A percentile compares a stretch with the other conserved stretches of the same genome.
phyloP scores from a whole-genome alignment of 2,113 vertebrate genomes.

The Lutjanus erythropterus region DNA sequence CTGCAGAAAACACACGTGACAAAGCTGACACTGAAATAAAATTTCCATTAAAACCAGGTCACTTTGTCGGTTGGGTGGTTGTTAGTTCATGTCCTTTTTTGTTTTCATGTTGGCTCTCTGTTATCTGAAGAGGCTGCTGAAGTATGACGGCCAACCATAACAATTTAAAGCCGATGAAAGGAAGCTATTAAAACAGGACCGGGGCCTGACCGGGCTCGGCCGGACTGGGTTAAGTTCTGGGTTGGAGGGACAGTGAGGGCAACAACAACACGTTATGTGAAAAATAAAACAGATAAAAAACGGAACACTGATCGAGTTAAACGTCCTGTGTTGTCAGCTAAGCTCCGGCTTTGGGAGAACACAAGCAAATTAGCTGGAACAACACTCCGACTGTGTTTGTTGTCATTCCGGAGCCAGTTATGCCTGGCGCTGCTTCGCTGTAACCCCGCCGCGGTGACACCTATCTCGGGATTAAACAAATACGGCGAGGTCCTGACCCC shows the following conservation, averaged over 20 bases:
- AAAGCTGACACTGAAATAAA: neutral
- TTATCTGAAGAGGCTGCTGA: conserved; percentile 22
- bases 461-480: conserved; percentile 64
- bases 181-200: conserved; percentile 51
- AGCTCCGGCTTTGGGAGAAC: conserved; percentile 63
- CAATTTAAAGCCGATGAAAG: conserved; percentile 57
- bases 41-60: neutral
- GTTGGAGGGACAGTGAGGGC: conserved; percentile 9
- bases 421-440: conserved; percentile 52
- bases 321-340: conserved; percentile 66
- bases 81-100: conserved; percentile 33
- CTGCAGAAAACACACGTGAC: neutral
- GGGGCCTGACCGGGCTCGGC: neutral
- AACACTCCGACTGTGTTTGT: conserved; percentile 67
- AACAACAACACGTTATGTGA: conserved; percentile 51
- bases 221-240: conserved; percentile 7
- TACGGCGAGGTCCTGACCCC: conserved; percentile 65
- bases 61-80: neutral
- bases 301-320: conserved; percentile 72
- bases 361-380: conserved; percentile 71
- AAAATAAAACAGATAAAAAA: conserved; percentile 49
- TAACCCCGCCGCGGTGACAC: conserved; percentile 60
- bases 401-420: conserved; percentile 79
- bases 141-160: conserved; percentile 48
- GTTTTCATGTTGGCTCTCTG: conserved; percentile 21